Evolutionary conservation across 1,140 invertebrate genomes (phyloP), one percentile per base, ranked within the genome.

Genomic region (Eupeodes corollae): DNA sequence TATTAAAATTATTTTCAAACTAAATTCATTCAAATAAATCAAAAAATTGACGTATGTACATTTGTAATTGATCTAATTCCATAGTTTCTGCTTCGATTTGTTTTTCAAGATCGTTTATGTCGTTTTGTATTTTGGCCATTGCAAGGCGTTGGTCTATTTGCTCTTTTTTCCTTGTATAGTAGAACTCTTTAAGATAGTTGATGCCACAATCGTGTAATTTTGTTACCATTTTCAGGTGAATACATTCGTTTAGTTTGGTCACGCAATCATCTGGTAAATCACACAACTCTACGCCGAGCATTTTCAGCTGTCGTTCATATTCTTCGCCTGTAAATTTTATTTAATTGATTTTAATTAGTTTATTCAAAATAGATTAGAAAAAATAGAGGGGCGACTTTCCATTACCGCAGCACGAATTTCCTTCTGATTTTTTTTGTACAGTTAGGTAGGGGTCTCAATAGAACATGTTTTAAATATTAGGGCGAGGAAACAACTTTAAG

Each of bases 201-300:
- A 57, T 16, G n/a, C 44, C 42, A 0, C 59, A 30, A 19, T 58
- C 56, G 10, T 63, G 54, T 6, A 66, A 31, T 35, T 57, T 35
- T 5, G 47, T 44, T 12, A 44, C 14, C 8, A 19, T 19, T 32
- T 61, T 56, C 2, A 63, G 14, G n/a, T 53, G 44, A 0, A 49
- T 56, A 40, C 45, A 55, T 19, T 60, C 56, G 10, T 60, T 54
- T 2, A 66, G 33, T 18, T 63, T 46, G 5, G 35, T n/a, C 12
- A 48, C 18, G 5, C 61, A 46, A 32, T 61, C 57, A 16, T 61
- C 55, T 0, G 52, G 55, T n/a, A 66, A 49, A 34, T 66, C 63
- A 12, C 53, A 53, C 0, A 61, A 33, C 30, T 64, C 57, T 8
- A 64, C 18, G 15, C 52, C 49, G 0, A 58, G 16, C 6, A 54